phyloP scores from a whole-genome alignment of 2,888 invertebrate species.

The Therioaphis trifolii region DNA sequence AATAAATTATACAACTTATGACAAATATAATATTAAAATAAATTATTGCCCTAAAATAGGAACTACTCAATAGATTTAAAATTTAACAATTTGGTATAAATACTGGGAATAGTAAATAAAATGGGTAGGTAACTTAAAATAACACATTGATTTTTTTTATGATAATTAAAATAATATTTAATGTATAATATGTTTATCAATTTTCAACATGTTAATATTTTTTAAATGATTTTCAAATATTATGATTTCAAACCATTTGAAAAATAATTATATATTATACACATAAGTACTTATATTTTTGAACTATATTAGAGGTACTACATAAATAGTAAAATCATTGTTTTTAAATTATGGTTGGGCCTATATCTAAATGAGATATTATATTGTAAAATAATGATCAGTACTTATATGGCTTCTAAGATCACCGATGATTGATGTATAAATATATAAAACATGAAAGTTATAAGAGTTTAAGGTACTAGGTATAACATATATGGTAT shows the following conservation, averaged over 20 bases:
- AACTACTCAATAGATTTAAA: background rate
- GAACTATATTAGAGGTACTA: too few species aligned
- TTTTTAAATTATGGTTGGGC: too few species aligned
- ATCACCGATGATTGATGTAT: background rate
- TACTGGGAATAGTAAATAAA: background rate
- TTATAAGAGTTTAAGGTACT: background rate
- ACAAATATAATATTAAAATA: too few species aligned
- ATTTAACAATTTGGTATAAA: background rate
- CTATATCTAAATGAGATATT: too few species aligned
- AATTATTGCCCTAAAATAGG: slow-evolving; percentile 3
- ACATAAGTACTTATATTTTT: background rate
- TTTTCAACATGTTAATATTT: background rate
- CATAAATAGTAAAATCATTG: too few species aligned
- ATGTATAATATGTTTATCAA: background rate
- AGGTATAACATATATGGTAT: background rate
- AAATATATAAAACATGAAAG: background rate
- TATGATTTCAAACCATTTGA: too few species aligned
- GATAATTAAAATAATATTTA: background rate
- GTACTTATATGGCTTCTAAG: background rate
- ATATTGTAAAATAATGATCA: background rate
- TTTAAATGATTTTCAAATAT: background rate
- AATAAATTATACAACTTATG: too few species aligned
- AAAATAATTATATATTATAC: too few species aligned
- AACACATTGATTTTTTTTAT: background rate
- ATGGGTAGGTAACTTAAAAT: background rate